These are phyloP conservation scores for Neoaliturus tenellus DNA, from an alignment of 2,888 invertebrate species.

Conservation along the genomic window DNA sequence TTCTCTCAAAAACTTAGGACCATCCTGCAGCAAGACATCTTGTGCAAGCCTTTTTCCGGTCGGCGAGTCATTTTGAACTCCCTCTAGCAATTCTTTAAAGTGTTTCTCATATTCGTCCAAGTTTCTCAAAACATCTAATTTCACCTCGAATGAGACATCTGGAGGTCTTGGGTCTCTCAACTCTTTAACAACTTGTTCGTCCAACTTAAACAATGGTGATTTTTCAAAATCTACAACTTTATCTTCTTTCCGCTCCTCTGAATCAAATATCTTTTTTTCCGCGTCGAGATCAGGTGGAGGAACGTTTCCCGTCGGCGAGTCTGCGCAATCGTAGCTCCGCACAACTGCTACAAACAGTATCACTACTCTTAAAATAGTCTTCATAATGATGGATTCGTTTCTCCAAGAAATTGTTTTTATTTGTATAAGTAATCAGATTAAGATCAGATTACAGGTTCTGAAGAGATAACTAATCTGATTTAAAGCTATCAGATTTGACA, in stretches of 20 bases:
- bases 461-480: slow-evolving; percentile 1
- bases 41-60: neutral
- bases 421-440: neutral
- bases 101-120: slow-evolving; percentile 6
- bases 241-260: neutral
- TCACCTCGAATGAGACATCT: neutral
- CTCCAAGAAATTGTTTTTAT: neutral
- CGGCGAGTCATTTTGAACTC: neutral
- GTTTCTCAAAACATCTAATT: slow-evolving; percentile 5
- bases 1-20: slow-evolving; percentile 14
- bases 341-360: neutral
- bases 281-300: neutral
- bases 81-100: neutral
- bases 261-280: slow-evolving; percentile 15
- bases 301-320: neutral
- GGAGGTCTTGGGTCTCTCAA: neutral
- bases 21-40: neutral
- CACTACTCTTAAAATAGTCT: neutral
- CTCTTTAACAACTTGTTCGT: neutral
- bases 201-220: neutral
- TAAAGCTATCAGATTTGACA: slow-evolving; percentile 13
- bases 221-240: neutral
- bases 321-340: neutral
- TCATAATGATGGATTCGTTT: neutral
- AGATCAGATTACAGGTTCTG: neutral